Percentiles rank a stretch among this genome's conserved stretches.
Evolutionary conservation across 1,140 invertebrate species (phyloP).

Genomic region (Cydia amplana): DNA sequence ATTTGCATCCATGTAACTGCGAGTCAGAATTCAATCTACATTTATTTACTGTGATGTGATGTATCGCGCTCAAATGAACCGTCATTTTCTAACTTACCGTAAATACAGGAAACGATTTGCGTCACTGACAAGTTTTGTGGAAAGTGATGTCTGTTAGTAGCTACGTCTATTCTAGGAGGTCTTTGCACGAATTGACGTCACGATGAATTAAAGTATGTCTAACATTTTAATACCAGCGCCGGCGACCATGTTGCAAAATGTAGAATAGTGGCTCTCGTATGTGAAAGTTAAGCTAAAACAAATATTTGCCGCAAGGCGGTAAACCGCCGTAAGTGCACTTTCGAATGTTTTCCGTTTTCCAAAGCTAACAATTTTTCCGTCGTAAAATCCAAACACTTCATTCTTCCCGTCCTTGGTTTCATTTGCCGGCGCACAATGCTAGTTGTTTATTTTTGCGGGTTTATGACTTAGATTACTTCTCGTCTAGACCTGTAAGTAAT

Average conservation of each 20-base stretch:
- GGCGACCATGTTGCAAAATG: neutral
- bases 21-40: constrained; percentile 19
- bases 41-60: constrained; percentile 5
- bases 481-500: constrained; percentile 52
- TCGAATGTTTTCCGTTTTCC: constrained; percentile 22
- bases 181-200: too few species aligned
- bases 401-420: constrained; percentile 17
- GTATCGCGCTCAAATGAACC: neutral
- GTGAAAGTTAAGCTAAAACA: neutral
- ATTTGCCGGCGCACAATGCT: constrained; percentile 12
- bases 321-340: constrained; percentile 20
- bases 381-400: constrained; percentile 30
- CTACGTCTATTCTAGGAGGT: too few species aligned
- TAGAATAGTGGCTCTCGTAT: neutral
- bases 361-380: constrained; percentile 18
- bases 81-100: constrained; percentile 1
- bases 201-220: neutral
- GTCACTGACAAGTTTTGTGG: too few species aligned
- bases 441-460: constrained; percentile 40
- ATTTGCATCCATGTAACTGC: constrained; percentile 17
- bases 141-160: too few species aligned
- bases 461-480: constrained; percentile 43
- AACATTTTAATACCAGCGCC: neutral
- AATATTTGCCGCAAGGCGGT: constrained; percentile 11
- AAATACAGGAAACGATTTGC: neutral